Evolutionary conservation across 2,113 vertebrate genomes (phyloP), one percentile per base, ranked within the genome.

Genomic region (Micronycteris hirsuta): DNA sequence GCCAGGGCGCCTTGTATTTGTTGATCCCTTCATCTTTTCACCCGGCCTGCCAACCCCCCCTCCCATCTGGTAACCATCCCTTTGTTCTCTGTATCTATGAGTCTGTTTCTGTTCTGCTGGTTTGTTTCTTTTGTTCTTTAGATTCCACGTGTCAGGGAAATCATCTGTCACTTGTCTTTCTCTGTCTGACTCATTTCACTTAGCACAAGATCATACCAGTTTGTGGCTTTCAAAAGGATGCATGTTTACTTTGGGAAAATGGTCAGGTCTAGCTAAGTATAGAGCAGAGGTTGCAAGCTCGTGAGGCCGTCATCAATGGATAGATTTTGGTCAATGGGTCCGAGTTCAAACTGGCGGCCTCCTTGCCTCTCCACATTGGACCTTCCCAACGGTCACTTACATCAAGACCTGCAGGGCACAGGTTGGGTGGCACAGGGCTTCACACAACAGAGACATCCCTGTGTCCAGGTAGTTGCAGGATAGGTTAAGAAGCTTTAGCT

Each of bases 311-410:
- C n/a, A 49, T 19, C 49, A 13, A 1, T 19, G 58, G 49, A 7
- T 7, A 76, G 41, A 28, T 3, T 31, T 52, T 54, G 28, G 5
- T 26, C 52, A n/a, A 22, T 2, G 7, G 31, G 77, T 20, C 24
- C 2, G 3, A 20, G 14, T 31, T 41, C 47, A 54, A n/a, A 24
- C 41, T 16, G 10, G 0, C 1, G 3, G 31, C 15, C 2, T 0
- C 28, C 16, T 1, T 2, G 3, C 16, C 8, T 20, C 36, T 6
- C 49, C 45, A 5, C 2, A 13, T 22, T 0, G 16, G 3, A 7
- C 36, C 38, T 5, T 4, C 31, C 49, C 26, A 0, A 7, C 0
- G 20, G 11, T 10, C 68, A 94, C 95, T 93, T 43, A 97, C 95
- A 17, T 31, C n/a, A 95, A 16, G 38, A 0, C 1, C 8, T 49